Conservation (phyloP, 2,888 invertebrate species). For the Leucophora obtusa region DNA sequence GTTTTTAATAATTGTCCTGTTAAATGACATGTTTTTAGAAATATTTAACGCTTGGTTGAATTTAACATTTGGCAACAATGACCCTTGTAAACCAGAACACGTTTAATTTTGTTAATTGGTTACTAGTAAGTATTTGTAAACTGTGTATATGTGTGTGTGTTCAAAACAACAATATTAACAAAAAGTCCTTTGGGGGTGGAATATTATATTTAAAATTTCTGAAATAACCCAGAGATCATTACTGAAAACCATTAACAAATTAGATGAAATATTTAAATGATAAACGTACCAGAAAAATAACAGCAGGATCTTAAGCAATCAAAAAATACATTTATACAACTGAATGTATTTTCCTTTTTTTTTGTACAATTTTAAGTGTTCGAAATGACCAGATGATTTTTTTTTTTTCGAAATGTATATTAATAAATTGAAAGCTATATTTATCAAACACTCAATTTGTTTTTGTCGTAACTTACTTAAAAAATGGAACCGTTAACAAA, state of each 20-base stretch:
- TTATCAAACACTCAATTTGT: conserved; percentile 34
- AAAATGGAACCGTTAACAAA: not conserved
- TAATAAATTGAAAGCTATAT: conserved; percentile 33
- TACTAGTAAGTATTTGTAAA: conserved; percentile 49
- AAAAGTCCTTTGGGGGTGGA: conserved; percentile 10
- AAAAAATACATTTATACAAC: not conserved
- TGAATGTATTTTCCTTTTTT: no score
- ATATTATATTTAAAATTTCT: not conserved
- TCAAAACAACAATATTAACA: not conserved
- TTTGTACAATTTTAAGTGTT: no score
- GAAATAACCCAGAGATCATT: conserved; percentile 26
- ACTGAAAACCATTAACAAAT: conserved; percentile 51
- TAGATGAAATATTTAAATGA: conserved; percentile 41
- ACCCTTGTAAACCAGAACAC: conserved; percentile 62
- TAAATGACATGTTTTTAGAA: conserved; percentile 60
- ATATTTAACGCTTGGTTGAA: conserved; percentile 60
- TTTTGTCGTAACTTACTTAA: not conserved
- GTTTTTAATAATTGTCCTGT: conserved; percentile 42
- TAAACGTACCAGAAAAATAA: conserved; percentile 1
- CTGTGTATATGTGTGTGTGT: not conserved
- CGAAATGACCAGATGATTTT: not conserved
- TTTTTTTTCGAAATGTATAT: not conserved
- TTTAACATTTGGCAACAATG: conserved; percentile 58
- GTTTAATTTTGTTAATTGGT: conserved; percentile 63
- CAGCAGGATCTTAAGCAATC: not conserved